Percentiles rank a stretch among this genome's conserved stretches.
Conservation (phyloP, 2,888 invertebrate species). For the Oligia strigilis region DNA sequence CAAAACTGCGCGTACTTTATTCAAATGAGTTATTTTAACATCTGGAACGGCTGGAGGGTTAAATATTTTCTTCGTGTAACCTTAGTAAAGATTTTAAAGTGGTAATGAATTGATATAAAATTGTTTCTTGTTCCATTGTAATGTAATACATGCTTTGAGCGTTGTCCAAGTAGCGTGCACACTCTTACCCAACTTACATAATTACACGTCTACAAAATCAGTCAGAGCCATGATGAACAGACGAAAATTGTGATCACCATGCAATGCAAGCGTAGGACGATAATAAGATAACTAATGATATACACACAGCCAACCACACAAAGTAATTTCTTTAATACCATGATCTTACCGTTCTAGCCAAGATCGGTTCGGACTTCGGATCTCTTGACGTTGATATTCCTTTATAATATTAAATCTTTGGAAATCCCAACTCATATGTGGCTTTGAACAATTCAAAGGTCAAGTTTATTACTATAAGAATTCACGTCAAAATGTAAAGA, state of each 20-base stretch:
- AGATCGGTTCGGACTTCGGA: slow-evolving; percentile 23
- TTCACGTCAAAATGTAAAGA: slow-evolving; percentile 77
- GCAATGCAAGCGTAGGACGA: slow-evolving; percentile 83
- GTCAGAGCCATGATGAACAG: slow-evolving; percentile 77
- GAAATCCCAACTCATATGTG: slow-evolving; percentile 69
- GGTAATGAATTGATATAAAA: not conserved
- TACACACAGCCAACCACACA: slow-evolving; percentile 63
- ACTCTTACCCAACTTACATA: slow-evolving; percentile 70
- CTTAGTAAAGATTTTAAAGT: not conserved
- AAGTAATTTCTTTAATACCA: slow-evolving; percentile 61
- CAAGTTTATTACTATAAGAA: slow-evolving; percentile 71
- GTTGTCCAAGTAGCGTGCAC: slow-evolving; percentile 66
- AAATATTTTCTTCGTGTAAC: slow-evolving; percentile 20
- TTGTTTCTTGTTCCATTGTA: slow-evolving; percentile 6
- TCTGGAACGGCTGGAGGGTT: slow-evolving; percentile 42
- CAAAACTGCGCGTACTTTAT: slow-evolving; percentile 43
- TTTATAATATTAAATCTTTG: slow-evolving; percentile 62
- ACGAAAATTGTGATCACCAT: slow-evolving; percentile 87
- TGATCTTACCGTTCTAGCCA: slow-evolving; percentile 52
- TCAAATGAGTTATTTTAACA: slow-evolving; percentile 54
- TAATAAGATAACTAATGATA: slow-evolving; percentile 82
- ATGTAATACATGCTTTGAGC: slow-evolving; percentile 22
- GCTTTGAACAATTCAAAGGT: slow-evolving; percentile 76
- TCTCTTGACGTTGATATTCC: slow-evolving; percentile 43
- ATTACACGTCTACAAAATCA: slow-evolving; percentile 81